Evolutionary conservation across 2,797 vertebrate species (phyloP).

Genomic region (Antrozous pallidus): DNA sequence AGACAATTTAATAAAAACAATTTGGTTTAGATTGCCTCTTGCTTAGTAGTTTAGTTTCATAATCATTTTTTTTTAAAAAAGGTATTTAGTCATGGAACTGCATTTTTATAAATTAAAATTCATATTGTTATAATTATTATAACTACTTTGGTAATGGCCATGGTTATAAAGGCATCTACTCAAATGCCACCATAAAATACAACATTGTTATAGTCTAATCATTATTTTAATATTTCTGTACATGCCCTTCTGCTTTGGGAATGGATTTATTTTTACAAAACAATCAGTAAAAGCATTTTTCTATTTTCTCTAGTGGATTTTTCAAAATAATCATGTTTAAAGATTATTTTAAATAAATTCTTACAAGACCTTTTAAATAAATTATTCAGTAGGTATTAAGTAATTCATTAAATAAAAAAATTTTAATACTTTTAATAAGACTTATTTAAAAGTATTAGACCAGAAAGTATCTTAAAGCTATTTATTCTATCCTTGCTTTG

Average conservation of each 20-base stretch:
- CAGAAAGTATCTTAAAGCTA: background rate
- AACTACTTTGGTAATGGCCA: background rate
- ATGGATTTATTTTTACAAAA: background rate
- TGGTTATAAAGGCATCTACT: background rate
- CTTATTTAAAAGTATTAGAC: background rate
- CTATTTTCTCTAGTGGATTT: background rate
- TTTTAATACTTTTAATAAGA: background rate
- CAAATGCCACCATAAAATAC: slow-evolving; percentile 30
- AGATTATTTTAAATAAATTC: background rate
- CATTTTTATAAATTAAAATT: slow-evolving; percentile 41
- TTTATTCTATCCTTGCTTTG: background rate
- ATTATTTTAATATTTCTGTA: background rate
- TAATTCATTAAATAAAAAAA: background rate
- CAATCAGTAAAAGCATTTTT: background rate
- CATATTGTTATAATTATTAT: background rate
- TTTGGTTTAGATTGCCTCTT: slow-evolving; percentile 51
- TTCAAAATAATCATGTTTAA: background rate
- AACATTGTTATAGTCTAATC: background rate
- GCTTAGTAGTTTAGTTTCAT: background rate
- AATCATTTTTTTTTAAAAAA: background rate
- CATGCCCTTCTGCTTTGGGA: background rate
- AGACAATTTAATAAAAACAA: slow-evolving; percentile 57
- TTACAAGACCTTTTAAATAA: background rate
- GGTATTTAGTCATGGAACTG: background rate
- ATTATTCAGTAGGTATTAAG: background rate